These are phyloP conservation scores for Trichosurus vulpecula DNA, from an alignment of 2,797 vertebrate genomes.

Conservation along the genomic window DNA sequence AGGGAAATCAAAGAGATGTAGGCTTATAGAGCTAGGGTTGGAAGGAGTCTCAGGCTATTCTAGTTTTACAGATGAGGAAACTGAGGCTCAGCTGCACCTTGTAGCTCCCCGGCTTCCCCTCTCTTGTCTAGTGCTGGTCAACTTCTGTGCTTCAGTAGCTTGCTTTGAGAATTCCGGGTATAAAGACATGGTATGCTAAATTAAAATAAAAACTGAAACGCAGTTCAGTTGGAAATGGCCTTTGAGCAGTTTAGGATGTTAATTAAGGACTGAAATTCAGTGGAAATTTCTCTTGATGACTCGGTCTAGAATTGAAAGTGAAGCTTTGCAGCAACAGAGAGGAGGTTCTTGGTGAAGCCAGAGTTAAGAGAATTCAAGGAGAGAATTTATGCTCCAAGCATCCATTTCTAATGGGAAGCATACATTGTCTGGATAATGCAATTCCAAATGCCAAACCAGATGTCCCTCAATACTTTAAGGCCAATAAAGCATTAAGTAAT, in stretches of 20 bases:
- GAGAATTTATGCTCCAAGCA: background rate
- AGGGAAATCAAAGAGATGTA: background rate
- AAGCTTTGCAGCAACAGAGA: background rate
- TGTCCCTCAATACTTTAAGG: constrained; percentile 80
- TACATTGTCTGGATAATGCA: constrained; percentile 39
- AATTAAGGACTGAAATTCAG: background rate
- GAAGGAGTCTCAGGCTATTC: background rate
- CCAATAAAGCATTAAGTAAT: constrained; percentile 84
- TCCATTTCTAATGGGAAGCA: constrained; percentile 42
- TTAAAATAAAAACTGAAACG: background rate
- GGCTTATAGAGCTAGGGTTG: background rate
- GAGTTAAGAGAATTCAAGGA: background rate
- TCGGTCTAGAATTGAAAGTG: background rate
- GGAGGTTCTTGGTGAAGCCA: background rate
- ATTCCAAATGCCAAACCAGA: constrained; percentile 81
- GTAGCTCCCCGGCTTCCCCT: background rate
- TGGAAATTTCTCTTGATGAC: background rate
- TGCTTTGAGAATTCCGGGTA: background rate
- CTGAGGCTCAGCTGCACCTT: background rate
- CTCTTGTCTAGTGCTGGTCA: background rate
- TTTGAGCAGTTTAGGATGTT: background rate
- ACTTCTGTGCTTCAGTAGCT: background rate
- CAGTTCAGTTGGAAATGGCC: background rate
- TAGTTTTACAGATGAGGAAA: background rate
- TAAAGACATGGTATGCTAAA: background rate